These are phyloP conservation scores for Pleuronectes platessa DNA, from an alignment of 2,113 vertebrate species.

Conservation along the genomic window DNA sequence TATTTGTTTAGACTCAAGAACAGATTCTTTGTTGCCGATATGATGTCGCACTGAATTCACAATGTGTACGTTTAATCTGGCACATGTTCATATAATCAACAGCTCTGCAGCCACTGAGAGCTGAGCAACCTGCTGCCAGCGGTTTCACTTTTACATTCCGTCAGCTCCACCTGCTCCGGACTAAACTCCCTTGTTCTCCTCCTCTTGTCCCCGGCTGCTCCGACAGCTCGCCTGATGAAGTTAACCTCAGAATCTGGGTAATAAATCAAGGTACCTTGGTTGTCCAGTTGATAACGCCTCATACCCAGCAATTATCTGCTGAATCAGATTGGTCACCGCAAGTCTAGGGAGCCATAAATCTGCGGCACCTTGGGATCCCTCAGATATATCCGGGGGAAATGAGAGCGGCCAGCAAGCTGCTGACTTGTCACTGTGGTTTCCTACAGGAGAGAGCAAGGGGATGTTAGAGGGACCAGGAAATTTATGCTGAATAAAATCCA, in stretches of 20 bases:
- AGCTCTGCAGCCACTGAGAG: conserved; percentile 22
- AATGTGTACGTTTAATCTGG: neutral
- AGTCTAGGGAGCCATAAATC: conserved; percentile 67
- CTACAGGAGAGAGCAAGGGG: neutral
- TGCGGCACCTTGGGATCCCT: conserved; percentile 48
- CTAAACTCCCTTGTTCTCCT: neutral
- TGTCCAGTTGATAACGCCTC: conserved; percentile 61
- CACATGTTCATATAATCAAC: conserved; percentile 20
- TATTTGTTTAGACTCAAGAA: too few species aligned
- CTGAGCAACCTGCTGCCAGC: conserved; percentile 2
- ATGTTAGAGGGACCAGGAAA: neutral
- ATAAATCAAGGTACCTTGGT: conserved; percentile 66
- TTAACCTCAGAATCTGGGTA: conserved; percentile 53
- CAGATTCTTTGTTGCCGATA: too few species aligned
- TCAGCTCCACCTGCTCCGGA: neutral
- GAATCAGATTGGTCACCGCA: conserved; percentile 63
- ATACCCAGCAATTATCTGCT: conserved; percentile 69
- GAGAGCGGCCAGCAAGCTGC: conserved; percentile 40
- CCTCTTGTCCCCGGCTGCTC: neutral
- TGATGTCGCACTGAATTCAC: neutral
- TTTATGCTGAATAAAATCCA: neutral
- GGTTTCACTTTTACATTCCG: conserved; percentile 10
- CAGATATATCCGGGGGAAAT: conserved; percentile 43
- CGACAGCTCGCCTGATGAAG: conserved; percentile 57
- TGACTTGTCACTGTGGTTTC: conserved; percentile 31